Evolutionary conservation across 2,797 vertebrate species (phyloP).

Genomic region (Protonibea diacanthus): DNA sequence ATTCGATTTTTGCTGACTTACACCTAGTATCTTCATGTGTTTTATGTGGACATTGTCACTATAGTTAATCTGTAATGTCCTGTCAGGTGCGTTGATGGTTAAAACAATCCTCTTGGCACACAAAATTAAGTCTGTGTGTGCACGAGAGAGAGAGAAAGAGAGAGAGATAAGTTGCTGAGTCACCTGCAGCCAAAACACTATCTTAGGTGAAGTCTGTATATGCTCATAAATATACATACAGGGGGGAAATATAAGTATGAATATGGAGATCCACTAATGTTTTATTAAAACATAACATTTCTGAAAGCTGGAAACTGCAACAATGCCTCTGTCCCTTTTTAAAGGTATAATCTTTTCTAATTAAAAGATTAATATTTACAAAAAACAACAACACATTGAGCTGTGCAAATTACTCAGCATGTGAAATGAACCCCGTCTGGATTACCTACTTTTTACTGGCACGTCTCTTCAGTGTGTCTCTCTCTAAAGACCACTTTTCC

Average conservation of each 20-base stretch:
- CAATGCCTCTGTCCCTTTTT: not conserved
- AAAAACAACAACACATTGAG: not conserved
- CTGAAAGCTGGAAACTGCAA: not conserved
- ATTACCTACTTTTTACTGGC: constrained; percentile 58
- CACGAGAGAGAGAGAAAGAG: not conserved
- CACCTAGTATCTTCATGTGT: not conserved
- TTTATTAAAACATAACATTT: not conserved
- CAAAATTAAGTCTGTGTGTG: constrained; percentile 33
- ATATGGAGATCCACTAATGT: not conserved
- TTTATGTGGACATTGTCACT: constrained; percentile 34
- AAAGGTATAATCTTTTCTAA: not conserved
- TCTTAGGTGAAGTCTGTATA: constrained; percentile 29
- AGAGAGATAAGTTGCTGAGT: constrained; percentile 32
- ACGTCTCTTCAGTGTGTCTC: constrained; percentile 21
- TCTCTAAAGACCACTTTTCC: constrained; percentile 55
- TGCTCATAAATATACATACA: not conserved
- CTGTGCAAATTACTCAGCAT: not conserved
- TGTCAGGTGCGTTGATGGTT: constrained; percentile 58
- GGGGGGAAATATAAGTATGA: too few relatives aligned
- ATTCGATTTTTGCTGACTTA: not conserved
- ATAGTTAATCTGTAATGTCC: constrained; percentile 53
- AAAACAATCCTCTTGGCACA: constrained; percentile 41
- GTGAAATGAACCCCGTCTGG: constrained; percentile 31
- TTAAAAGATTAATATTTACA: not conserved
- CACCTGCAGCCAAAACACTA: constrained; percentile 36